These are phyloP conservation scores for Lithophane semibrunnea DNA, from an alignment of 2,888 invertebrate genomes.

Conservation along the genomic window DNA sequence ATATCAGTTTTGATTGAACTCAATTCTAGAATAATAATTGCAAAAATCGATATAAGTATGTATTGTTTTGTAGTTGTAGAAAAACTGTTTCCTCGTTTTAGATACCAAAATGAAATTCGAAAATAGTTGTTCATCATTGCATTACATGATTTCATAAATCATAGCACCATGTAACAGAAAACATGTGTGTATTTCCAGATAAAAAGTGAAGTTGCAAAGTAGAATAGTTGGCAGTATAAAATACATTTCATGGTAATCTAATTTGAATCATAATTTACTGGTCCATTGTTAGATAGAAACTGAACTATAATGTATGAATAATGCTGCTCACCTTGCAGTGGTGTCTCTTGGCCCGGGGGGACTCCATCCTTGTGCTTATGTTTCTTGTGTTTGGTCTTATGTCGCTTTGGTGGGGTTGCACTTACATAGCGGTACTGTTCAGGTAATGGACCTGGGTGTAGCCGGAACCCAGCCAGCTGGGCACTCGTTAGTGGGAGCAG, in stretches of 20 bases:
- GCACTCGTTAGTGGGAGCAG: slow-evolving; percentile 95
- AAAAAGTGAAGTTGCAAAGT: background rate
- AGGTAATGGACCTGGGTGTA: slow-evolving; percentile 98
- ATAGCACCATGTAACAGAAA: no score
- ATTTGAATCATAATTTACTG: background rate
- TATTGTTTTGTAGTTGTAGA: background rate
- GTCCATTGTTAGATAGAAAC: background rate
- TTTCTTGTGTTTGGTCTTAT: slow-evolving; percentile 98
- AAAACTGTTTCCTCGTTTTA: background rate
- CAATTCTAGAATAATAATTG: background rate
- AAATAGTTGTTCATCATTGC: background rate
- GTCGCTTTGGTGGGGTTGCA: slow-evolving; percentile 97
- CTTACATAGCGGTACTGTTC: slow-evolving; percentile 98
- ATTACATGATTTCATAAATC: background rate
- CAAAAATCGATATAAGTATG: background rate
- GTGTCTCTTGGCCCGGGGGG: slow-evolving; percentile 94
- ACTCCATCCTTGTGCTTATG: slow-evolving; percentile 97
- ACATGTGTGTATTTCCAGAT: background rate
- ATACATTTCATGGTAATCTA: background rate
- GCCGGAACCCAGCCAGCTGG: slow-evolving; percentile 97
- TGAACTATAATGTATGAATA: background rate
- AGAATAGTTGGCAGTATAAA: background rate
- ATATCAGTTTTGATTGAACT: background rate
- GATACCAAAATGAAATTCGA: background rate
- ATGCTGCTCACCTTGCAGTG: slow-evolving; percentile 91